phyloP scores from a whole-genome alignment of 2,113 vertebrate genomes.

The Mastomys natalensis region DNA sequence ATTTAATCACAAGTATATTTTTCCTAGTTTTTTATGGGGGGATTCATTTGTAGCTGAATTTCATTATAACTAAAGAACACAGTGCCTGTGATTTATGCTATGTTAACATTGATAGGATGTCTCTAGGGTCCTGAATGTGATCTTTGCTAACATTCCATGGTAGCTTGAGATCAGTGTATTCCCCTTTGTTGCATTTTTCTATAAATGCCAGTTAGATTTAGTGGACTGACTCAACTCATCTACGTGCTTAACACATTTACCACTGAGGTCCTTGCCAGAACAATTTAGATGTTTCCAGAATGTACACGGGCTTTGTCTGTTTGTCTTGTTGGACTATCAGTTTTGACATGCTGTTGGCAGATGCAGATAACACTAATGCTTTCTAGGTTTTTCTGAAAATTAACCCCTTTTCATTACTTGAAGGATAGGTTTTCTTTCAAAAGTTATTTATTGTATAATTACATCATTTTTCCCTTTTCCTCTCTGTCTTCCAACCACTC shows the following conservation, averaged over 20 bases:
- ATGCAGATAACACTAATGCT: not conserved
- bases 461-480: not conserved
- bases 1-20: not conserved
- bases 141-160: not conserved
- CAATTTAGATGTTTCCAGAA: not conserved
- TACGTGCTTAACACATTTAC: not conserved
- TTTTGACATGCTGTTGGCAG: not conserved
- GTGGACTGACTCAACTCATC: not conserved
- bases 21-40: not conserved
- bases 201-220: not conserved
- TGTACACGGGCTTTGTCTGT: not conserved
- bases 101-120: not conserved
- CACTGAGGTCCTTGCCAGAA: not conserved
- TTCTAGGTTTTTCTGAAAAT: not conserved
- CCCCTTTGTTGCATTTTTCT: not conserved
- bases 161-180: not conserved
- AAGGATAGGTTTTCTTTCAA: not conserved
- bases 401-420: not conserved
- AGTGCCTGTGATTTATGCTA: not conserved
- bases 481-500: not conserved
- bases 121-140: not conserved
- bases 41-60: conserved; percentile 10
- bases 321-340: not conserved
- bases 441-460: not conserved
- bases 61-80: not conserved